Base-by-base conservation (phyloP, 2,888 invertebrate genomes). In the Ctena decussata region DNA sequence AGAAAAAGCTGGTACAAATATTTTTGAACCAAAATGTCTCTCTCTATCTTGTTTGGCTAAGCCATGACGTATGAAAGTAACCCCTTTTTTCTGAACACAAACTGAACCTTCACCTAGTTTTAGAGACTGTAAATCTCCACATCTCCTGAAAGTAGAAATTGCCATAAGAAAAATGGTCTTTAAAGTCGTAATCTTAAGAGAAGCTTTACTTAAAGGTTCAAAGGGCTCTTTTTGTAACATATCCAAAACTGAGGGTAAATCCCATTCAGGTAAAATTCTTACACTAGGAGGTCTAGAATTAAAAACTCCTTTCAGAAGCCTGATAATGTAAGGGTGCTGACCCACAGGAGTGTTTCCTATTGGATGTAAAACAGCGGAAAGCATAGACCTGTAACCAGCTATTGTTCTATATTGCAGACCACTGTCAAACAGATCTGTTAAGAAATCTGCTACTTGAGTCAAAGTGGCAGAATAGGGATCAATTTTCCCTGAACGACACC, bases 401-500 rank as follows among this genome's bases (percentile, higher is more conserved):
- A 71, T 79, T 53, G 79, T 79, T 27, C 79, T 46, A 32, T 79
- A 79, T 49, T 79, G 79, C 2, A 79, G 44, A 37, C 79, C 79
- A 6, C 21, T 53, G 2, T 37, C 24, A 79, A 35, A 80, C n/a
- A 79, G 30, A 27, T 79, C 35, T 21, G 79, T 37, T 57, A 72
- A 39, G 27, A 79, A 57, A 53, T 79, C 72, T 41, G 72, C 53
- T 21, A 35, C 5, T 37, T 72, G n/a, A 27, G 27, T 41, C 57
- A 72, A 72, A 79, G 79, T 41, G 35, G 82, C 80, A 32, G 57
- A n/a, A 85, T 53, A 49, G 27, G 82, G 71, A 84, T 83, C 80
- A 75, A 85, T 79, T 75, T 85, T 37, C 82, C 73, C 53, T 84
- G 53, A 11, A 85, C 41, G n/a, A 84, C 84, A 90, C 90, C 88